Conservation (phyloP, 2,113 vertebrate species). For the Cariama cristata region DNA sequence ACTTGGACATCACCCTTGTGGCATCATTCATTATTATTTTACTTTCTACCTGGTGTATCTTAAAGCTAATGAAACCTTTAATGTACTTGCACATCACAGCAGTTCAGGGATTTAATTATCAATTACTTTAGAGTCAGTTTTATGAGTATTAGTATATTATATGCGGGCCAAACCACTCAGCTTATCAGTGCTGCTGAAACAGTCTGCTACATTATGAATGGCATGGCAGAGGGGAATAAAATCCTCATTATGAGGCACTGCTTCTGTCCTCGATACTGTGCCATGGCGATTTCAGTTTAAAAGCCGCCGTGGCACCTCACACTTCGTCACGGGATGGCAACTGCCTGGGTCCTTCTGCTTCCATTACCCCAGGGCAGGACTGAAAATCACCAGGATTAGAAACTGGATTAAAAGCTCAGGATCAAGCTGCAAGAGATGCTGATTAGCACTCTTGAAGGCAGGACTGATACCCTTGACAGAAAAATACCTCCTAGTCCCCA, state of each 20-base stretch:
- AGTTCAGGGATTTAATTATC: constrained; percentile 27
- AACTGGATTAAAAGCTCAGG: constrained; percentile 60
- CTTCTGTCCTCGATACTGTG: not conserved
- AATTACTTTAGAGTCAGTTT: constrained; percentile 19
- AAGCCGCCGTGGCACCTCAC: not conserved
- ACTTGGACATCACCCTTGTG: not conserved
- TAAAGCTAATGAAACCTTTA: not conserved
- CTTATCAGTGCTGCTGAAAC: constrained; percentile 40
- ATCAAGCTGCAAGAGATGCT: not conserved
- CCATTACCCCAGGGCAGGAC: not conserved
- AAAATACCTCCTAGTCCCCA: not conserved
- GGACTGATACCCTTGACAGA: not conserved
- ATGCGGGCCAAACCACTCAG: not conserved
- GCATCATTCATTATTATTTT: not conserved
- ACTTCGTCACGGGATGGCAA: not conserved
- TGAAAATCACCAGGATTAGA: constrained; percentile 5
- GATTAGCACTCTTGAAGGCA: not conserved
- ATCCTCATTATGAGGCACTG: constrained; percentile 8
- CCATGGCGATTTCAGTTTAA: not conserved
- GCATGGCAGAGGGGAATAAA: constrained; percentile 31
- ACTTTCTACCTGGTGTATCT: not conserved
- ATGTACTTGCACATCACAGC: not conserved
- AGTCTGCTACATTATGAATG: not conserved
- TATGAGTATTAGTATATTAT: constrained; percentile 1
- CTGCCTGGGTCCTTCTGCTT: not conserved